These are phyloP conservation scores for Caenorhabditis sp. DNA, from an alignment of 2,888 invertebrate species.

Conservation along the genomic window DNA sequence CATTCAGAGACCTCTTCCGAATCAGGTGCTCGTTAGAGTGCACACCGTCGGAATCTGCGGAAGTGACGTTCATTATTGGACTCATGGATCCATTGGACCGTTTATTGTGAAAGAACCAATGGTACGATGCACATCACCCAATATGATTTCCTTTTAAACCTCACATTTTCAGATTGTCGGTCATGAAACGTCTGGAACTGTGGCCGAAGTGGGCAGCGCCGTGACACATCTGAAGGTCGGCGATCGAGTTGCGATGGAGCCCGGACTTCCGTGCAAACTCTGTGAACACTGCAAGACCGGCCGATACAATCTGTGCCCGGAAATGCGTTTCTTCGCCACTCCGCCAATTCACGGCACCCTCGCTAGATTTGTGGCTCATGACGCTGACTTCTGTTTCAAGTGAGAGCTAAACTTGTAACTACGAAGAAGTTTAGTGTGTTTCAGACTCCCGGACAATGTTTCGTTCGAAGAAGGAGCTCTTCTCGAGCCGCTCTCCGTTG, in stretches of 20 bases:
- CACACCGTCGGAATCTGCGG: slow-evolving; percentile 97
- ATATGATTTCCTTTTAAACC: not conserved
- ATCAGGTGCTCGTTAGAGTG: slow-evolving; percentile 82
- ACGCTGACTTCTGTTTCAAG: slow-evolving; percentile 83
- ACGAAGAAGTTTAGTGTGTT: slow-evolving; percentile 4
- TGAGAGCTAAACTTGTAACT: slow-evolving; percentile 58
- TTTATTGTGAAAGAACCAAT: slow-evolving; percentile 84
- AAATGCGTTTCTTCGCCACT: slow-evolving; percentile 93
- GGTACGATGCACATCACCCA: slow-evolving; percentile 7
- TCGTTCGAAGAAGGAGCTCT: slow-evolving; percentile 93
- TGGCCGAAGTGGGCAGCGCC: slow-evolving; percentile 84
- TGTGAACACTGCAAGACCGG: slow-evolving; percentile 91
- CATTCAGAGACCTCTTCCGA: slow-evolving; percentile 55
- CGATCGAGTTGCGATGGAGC: slow-evolving; percentile 80
- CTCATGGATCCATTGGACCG: slow-evolving; percentile 88
- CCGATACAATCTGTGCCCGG: slow-evolving; percentile 90
- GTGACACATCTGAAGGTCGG: slow-evolving; percentile 78
- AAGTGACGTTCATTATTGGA: slow-evolving; percentile 92
- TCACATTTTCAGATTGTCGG: slow-evolving; percentile 89
- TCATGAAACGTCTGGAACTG: slow-evolving; percentile 87
- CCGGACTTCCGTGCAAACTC: slow-evolving; percentile 88
- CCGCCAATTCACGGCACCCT: slow-evolving; percentile 94
- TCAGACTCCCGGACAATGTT: slow-evolving; percentile 90
- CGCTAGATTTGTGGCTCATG: slow-evolving; percentile 89
- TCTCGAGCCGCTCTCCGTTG: slow-evolving; percentile 93